These are phyloP conservation scores for Caenorhabditis briggsae DNA, from an alignment of 1,140 invertebrate genomes.

Conservation along the genomic window DNA sequence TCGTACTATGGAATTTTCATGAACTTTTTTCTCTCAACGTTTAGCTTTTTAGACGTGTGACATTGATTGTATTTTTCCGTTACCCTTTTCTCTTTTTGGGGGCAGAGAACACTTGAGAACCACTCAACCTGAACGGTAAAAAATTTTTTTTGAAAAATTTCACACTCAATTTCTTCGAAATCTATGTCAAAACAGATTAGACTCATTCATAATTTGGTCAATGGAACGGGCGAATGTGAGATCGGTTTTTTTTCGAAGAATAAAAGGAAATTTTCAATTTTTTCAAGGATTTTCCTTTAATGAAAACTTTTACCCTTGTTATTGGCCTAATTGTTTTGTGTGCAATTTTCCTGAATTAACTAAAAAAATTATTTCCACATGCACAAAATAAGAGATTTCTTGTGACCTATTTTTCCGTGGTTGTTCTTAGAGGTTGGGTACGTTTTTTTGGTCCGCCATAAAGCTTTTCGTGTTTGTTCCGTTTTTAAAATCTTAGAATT, in stretches of 20 bases:
- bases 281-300: too few relatives aligned
- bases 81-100: too few relatives aligned
- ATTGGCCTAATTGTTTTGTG: too few relatives aligned
- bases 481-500: neutral
- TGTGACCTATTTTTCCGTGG: neutral
- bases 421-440: conserved; percentile 2
- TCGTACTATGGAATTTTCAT: too few relatives aligned
- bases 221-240: neutral
- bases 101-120: conserved; percentile 1
- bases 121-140: neutral
- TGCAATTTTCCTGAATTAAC: neutral
- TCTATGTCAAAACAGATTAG: conserved; percentile 4
- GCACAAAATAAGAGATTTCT: neutral
- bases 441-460: neutral
- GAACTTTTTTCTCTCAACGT: too few relatives aligned
- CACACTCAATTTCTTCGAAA: too few relatives aligned
- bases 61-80: too few relatives aligned
- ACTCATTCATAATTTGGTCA: neutral
- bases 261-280: too few relatives aligned
- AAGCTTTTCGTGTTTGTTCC: neutral
- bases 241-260: neutral
- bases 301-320: too few relatives aligned
- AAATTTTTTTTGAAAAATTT: neutral
- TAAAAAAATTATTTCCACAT: neutral
- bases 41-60: too few relatives aligned